Conservation (phyloP, 2,113 vertebrate genomes). For the Amblyopsis rosae region DNA sequence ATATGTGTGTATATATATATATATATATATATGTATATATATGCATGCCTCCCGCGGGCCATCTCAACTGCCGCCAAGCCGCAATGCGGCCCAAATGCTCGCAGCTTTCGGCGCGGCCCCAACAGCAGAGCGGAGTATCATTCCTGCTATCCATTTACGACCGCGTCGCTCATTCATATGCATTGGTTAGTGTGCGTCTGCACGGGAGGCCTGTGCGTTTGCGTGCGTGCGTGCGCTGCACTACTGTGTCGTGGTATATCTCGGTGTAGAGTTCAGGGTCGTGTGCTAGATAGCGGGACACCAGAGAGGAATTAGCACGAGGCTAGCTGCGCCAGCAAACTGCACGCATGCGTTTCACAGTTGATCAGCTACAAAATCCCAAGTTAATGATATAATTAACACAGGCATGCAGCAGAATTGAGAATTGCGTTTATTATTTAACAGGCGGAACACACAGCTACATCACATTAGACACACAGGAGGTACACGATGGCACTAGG, state of each 20-base stretch:
- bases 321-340: not conserved
- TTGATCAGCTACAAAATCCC: not conserved
- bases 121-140: not conserved
- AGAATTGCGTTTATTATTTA: too few species aligned
- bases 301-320: slow-evolving; percentile 43
- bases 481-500: slow-evolving; percentile 14
- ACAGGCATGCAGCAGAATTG: not conserved
- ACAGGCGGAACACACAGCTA: too few species aligned
- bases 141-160: not conserved
- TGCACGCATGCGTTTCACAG: not conserved
- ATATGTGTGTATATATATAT: too few species aligned
- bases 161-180: not conserved
- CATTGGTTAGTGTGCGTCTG: not conserved
- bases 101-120: slow-evolving; percentile 1
- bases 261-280: slow-evolving; percentile 13
- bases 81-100: slow-evolving; percentile 5
- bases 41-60: slow-evolving; percentile 40
- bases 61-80: slow-evolving; percentile 43
- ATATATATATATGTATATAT: not conserved
- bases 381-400: not conserved
- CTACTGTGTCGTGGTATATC: slow-evolving; percentile 21
- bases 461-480: not conserved
- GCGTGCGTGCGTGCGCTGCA: not conserved
- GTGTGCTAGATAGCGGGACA: slow-evolving; percentile 45
- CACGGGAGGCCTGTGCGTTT: not conserved